These are phyloP conservation scores for Epinephelus lanceolatus DNA, from an alignment of 2,113 vertebrate genomes.

Conservation along the genomic window DNA sequence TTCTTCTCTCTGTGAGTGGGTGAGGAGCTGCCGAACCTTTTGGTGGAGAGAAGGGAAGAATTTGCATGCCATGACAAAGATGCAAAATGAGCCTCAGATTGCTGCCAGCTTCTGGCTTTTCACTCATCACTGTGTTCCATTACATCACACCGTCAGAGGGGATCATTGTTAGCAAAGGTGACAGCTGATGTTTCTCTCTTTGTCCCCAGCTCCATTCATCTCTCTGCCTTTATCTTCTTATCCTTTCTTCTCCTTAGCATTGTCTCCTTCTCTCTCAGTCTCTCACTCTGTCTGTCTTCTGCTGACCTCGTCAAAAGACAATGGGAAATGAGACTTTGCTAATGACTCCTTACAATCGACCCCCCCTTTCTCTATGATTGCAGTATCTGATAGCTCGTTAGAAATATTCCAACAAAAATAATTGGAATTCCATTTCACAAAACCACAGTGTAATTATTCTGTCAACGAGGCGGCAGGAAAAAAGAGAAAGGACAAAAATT, in stretches of 20 bases:
- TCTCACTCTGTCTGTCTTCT: not conserved
- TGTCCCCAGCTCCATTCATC: conserved; percentile 14
- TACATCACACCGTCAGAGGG: conserved; percentile 4
- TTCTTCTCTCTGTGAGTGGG: conserved; percentile 94
- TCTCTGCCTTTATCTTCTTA: conserved; percentile 66
- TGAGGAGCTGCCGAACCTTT: conserved; percentile 92
- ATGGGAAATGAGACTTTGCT: conserved; percentile 25
- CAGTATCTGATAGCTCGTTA: conserved; percentile 33
- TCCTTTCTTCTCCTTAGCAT: conserved; percentile 81
- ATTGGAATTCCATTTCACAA: conserved; percentile 29
- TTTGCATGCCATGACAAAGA: conserved; percentile 14
- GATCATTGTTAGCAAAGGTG: conserved; percentile 23
- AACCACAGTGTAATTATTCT: conserved; percentile 45
- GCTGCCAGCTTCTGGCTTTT: conserved; percentile 2
- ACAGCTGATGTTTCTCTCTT: conserved; percentile 14
- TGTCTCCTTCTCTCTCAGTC: conserved; percentile 76
- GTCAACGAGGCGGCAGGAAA: conserved; percentile 10
- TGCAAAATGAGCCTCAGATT: conserved; percentile 19
- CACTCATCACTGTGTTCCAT: not conserved
- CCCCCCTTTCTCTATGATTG: not conserved
- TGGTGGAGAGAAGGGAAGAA: conserved; percentile 41
- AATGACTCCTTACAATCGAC: conserved; percentile 8
- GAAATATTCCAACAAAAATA: conserved; percentile 35
- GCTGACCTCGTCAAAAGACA: conserved; percentile 57
- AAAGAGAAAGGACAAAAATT: conserved; percentile 9